These are phyloP conservation scores for Leguminivora glycinivorella DNA, from an alignment of 1,140 invertebrate species.

Conservation along the genomic window DNA sequence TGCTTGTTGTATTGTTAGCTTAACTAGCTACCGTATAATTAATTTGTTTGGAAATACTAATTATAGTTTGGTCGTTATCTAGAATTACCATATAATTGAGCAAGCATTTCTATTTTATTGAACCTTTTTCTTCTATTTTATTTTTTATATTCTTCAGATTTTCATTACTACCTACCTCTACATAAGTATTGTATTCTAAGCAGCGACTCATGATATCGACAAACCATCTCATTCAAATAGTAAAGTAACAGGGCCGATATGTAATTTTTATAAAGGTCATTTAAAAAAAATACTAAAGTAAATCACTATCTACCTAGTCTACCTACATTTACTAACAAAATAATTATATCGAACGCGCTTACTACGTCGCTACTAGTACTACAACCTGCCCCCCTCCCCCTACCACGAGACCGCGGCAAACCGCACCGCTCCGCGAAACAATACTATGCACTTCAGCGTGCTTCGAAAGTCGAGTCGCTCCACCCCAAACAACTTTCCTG, in stretches of 20 bases:
- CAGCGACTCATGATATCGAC: background rate
- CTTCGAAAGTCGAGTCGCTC: constrained; percentile 10
- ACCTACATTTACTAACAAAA: constrained; percentile 35
- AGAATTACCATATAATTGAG: too few relatives aligned
- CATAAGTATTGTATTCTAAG: background rate
- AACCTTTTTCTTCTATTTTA: too few relatives aligned
- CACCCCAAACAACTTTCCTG: constrained; percentile 2
- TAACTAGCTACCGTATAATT: too few relatives aligned
- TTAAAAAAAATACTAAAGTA: too few relatives aligned
- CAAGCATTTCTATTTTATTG: too few relatives aligned
- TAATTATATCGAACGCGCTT: constrained; percentile 58
- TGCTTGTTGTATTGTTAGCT: background rate
- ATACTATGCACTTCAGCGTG: constrained; percentile 27
- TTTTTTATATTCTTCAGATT: too few relatives aligned
- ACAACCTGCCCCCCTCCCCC: constrained; percentile 51
- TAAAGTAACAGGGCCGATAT: background rate
- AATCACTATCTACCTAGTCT: constrained; percentile 15
- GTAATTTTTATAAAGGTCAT: too few relatives aligned
- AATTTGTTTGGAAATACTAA: too few relatives aligned
- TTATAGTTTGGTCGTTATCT: too few relatives aligned
- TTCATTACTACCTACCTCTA: too few relatives aligned
- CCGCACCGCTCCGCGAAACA: background rate
- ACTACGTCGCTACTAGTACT: constrained; percentile 66
- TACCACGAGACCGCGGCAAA: constrained; percentile 41
- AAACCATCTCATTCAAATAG: constrained; percentile 7